Evolutionary conservation across 2,888 invertebrate species (phyloP), one percentile per base, ranked within the genome.

Genomic region (Lordiphosa andalusiaca): DNA sequence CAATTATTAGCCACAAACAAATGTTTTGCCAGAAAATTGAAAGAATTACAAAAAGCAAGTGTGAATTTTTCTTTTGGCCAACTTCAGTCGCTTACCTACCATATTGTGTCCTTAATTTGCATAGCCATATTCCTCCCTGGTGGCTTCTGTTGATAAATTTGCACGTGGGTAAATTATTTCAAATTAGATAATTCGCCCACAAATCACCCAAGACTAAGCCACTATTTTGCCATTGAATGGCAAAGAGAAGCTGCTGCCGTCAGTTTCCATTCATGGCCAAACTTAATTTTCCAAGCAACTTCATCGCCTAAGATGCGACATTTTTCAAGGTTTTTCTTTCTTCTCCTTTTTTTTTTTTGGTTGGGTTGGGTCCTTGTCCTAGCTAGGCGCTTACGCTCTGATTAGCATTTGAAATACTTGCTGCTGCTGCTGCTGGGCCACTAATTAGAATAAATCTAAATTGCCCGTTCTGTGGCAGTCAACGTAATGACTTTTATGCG

Each of bases 361-460:
- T 16, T 16, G 1, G 1, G 16, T n/a, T 47, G n/a, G 21, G 25
- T 23, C 21, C 13, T 12, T 19, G 1, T 2, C 19, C 13, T 12
- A 9, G 16, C 25, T 12, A 9, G 6, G 4, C 40, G 33, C 10
- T 42, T 39, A 48, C 48, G 61, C 75, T 74, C 69, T 83, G 76
- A 77, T 77, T 80, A 80, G 73, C 84, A 80, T 77, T 77, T 65
- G 59, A 73, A 73, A 62, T 72, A 57, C 65, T 48, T 63, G 53
- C 33, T 36, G 55, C 10, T 56, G 60, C 6, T 2, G 19, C 19
- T 19, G 19, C 19, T 50, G 50, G n/a, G 38, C 60, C 64, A 71
- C 81, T 77, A 83, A 77, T 77, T 77, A 77, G 73, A 83, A 77
- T 77, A 77, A 77, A 77, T 77, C 81, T 77, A 76, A 83, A 77